These are phyloP conservation scores for Frankliniella fusca DNA, from an alignment of 2,888 invertebrate species.

Conservation along the genomic window DNA sequence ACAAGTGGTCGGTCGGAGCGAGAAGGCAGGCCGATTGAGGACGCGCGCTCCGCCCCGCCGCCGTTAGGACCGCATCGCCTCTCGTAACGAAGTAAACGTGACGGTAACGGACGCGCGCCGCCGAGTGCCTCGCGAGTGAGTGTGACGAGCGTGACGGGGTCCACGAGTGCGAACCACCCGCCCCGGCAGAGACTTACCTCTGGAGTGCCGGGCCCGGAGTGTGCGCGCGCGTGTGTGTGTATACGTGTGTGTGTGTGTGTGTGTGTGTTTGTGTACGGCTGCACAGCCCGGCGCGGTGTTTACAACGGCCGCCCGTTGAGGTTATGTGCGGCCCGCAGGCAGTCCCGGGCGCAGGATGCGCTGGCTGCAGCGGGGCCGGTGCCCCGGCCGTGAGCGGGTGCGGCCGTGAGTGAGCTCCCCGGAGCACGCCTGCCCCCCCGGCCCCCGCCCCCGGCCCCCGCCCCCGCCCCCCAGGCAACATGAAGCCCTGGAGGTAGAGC, in stretches of 20 bases:
- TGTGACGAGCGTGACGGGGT: neutral
- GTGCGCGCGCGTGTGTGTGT: neutral
- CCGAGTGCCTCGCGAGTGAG: neutral
- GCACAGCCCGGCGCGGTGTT: neutral
- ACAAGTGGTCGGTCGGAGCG: slow-evolving; percentile 17
- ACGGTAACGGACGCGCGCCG: neutral
- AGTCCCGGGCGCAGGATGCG: slow-evolving; percentile 4
- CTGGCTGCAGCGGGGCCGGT: neutral
- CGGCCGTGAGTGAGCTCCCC: neutral
- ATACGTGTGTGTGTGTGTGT: neutral
- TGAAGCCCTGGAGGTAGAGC: slow-evolving; percentile 14
- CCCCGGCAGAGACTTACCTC: neutral
- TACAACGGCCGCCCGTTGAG: neutral
- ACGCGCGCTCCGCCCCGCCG: neutral
- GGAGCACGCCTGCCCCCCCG: neutral
- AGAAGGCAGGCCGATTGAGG: neutral
- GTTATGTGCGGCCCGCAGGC: neutral
- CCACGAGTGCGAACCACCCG: neutral
- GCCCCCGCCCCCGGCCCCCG: neutral
- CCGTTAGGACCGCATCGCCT: neutral
- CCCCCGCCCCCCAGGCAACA: neutral
- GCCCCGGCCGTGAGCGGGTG: neutral
- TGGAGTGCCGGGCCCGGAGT: neutral
- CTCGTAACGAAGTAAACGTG: neutral
- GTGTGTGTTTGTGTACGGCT: neutral